These are phyloP conservation scores for Poecilobothrus nobilitatus DNA, from an alignment of 2,888 invertebrate genomes.

Conservation along the genomic window DNA sequence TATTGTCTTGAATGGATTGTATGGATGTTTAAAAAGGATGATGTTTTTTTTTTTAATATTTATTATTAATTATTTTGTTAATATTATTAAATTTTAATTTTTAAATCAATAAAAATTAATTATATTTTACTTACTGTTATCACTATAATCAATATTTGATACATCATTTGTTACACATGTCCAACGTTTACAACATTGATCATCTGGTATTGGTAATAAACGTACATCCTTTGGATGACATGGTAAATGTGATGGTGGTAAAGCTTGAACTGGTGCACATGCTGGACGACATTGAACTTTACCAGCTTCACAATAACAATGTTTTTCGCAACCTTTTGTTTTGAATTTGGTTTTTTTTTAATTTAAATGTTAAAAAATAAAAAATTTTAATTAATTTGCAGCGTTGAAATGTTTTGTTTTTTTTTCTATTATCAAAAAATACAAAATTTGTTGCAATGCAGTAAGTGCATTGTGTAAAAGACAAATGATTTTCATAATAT, in stretches of 20 bases:
- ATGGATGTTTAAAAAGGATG: background rate
- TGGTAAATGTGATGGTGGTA: slow-evolving; percentile 64
- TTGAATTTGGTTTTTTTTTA: background rate
- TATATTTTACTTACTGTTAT: background rate
- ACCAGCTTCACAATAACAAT: slow-evolving; percentile 82
- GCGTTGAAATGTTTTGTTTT: no score
- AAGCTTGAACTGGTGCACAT: slow-evolving; percentile 66
- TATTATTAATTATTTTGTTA: no score
- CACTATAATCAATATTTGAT: background rate
- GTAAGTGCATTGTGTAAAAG: no score
- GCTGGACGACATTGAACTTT: slow-evolving; percentile 75
- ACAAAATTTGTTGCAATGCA: no score
- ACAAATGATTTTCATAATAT: no score
- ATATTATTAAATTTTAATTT: no score
- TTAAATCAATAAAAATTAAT: slow-evolving; percentile 8
- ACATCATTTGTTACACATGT: slow-evolving; percentile 42
- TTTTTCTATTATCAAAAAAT: no score
- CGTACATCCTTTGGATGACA: slow-evolving; percentile 62
- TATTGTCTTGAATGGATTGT: background rate
- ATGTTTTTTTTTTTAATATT: background rate
- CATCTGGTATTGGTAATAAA: slow-evolving; percentile 58
- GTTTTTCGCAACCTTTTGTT: slow-evolving; percentile 62
- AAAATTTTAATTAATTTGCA: no score
- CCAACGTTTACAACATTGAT: slow-evolving; percentile 83
- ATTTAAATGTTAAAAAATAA: background rate